These are phyloP conservation scores for Lochmaea capreae DNA, from an alignment of 2,888 invertebrate species.

Conservation along the genomic window DNA sequence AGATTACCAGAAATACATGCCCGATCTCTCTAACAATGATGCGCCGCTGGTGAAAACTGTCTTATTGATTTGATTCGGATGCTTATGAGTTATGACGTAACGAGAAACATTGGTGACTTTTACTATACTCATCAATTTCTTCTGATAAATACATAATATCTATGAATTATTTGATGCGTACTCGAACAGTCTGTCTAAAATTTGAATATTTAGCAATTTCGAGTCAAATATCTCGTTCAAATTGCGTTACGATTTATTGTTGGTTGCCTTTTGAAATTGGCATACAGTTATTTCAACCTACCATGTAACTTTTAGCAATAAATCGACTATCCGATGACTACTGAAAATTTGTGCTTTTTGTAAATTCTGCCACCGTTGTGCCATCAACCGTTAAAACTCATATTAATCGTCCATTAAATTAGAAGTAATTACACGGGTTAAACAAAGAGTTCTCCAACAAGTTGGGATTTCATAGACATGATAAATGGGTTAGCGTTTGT, in stretches of 20 bases:
- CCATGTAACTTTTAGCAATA: constrained; percentile 16
- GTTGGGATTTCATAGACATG: constrained; percentile 15
- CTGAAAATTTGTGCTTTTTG: constrained; percentile 20
- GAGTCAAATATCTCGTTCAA: not conserved
- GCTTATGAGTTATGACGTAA: too few species aligned
- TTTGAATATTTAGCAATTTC: not conserved
- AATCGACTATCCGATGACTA: constrained; percentile 11
- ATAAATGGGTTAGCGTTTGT: constrained; percentile 22
- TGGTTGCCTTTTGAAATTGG: constrained; percentile 9
- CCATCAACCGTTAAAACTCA: constrained; percentile 28
- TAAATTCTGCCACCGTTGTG: constrained; percentile 19
- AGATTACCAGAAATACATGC: too few species aligned
- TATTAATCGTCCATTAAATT: constrained; percentile 39
- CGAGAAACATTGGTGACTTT: too few species aligned
- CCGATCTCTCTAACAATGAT: too few species aligned
- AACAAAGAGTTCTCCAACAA: constrained; percentile 22
- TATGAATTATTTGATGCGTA: too few species aligned
- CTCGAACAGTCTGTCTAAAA: not conserved
- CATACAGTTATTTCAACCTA: not conserved
- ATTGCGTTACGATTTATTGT: not conserved
- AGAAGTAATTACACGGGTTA: constrained; percentile 34
- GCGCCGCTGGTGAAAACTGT: too few species aligned
- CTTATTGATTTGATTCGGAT: too few species aligned
- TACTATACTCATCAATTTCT: too few species aligned
- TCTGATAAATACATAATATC: too few species aligned